A percentile compares a stretch with the other conserved stretches of the same genome.
Evolutionary conservation across 2,113 vertebrate species (phyloP).

Genomic region (Poeciliopsis retropinna): DNA sequence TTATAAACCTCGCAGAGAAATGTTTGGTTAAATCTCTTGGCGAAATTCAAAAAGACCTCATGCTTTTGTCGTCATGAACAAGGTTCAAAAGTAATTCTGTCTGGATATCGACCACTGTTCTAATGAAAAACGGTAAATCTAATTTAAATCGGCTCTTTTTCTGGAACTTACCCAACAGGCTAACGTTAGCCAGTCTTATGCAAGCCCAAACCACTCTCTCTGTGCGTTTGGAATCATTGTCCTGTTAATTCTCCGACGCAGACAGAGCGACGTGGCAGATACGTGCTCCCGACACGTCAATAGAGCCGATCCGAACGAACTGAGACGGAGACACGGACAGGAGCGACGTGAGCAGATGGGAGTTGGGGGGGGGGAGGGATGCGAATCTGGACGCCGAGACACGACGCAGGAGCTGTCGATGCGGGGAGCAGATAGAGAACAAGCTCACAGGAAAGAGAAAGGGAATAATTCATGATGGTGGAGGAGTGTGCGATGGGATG

Average conservation of each 20-base stretch:
- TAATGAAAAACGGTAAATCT: no score
- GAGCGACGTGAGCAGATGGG: conserved; percentile 3
- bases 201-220: no score
- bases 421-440: conserved; percentile 21
- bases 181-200: no score
- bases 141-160: no score
- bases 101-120: no score
- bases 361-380: neutral
- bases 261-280: neutral
- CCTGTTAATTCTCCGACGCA: neutral
- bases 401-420: conserved; percentile 15
- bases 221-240: no score
- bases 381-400: conserved; percentile 27
- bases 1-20: no score
- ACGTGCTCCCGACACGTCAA: conserved; percentile 8
- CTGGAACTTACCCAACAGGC: no score
- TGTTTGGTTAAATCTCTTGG: no score
- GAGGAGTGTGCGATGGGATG: conserved; percentile 13
- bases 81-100: no score
- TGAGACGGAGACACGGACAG: neutral
- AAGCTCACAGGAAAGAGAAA: conserved; percentile 9
- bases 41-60: no score
- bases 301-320: neutral
- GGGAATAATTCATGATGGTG: conserved; percentile 56
- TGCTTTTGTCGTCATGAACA: no score